phyloP scores from a whole-genome alignment of 2,113 vertebrate genomes.

The Naja naja region DNA sequence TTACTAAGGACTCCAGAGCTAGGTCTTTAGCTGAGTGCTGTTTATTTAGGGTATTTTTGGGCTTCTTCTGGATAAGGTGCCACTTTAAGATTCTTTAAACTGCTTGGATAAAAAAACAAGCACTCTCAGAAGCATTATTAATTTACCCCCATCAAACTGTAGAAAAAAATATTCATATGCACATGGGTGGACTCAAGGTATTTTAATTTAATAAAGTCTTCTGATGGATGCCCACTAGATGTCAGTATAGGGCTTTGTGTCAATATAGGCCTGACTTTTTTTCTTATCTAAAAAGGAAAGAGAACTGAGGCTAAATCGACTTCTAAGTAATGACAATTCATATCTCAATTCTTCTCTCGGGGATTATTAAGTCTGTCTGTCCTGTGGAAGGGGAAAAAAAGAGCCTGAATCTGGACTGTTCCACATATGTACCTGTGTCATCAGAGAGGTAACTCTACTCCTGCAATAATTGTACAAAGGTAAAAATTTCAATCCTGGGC shows the following conservation, averaged over 20 bases:
- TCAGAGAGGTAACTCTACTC: background rate
- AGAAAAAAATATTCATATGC: background rate
- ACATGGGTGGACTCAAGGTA: background rate
- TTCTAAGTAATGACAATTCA: background rate
- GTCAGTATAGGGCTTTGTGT: background rate
- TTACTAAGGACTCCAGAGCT: background rate
- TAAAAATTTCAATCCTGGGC: background rate
- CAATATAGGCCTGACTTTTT: background rate
- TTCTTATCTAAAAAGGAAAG: background rate
- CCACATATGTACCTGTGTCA: background rate
- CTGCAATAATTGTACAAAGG: background rate
- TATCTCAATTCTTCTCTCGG: background rate
- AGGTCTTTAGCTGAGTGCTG: background rate
- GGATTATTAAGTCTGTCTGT: background rate
- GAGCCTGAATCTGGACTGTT: background rate
- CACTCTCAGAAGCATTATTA: background rate
- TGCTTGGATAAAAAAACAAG: background rate
- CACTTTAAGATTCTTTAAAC: background rate
- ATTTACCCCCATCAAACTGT: background rate
- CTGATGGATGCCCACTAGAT: conserved; percentile 13
- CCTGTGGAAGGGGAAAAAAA: background rate
- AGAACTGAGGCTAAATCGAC: background rate
- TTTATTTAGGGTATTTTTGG: background rate
- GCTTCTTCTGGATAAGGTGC: background rate
- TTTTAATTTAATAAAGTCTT: background rate